These are phyloP conservation scores for Chydorus sphaericus DNA, from an alignment of 2,888 invertebrate genomes.

Conservation along the genomic window DNA sequence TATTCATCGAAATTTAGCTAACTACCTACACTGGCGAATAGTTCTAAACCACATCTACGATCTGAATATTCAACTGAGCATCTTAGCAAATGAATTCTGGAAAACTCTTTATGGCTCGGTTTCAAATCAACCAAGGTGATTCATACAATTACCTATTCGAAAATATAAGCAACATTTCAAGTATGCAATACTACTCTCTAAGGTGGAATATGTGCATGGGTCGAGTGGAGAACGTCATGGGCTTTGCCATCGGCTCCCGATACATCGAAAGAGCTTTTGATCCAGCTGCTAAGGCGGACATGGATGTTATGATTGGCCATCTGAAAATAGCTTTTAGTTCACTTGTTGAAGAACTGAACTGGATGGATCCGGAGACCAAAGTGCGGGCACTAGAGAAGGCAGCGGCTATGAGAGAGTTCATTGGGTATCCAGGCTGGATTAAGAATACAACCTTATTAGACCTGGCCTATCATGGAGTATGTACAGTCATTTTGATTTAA, in stretches of 20 bases:
- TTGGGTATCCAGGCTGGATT: constrained; percentile 29
- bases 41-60: constrained; percentile 17
- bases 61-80: constrained; percentile 19
- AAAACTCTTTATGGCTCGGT: constrained; percentile 19
- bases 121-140: constrained; percentile 18
- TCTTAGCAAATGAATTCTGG: constrained; percentile 20
- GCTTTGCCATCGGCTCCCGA: constrained; percentile 20
- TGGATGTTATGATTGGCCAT: constrained; percentile 8
- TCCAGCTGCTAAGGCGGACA: constrained; percentile 19
- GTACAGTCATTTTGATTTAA: too few species aligned
- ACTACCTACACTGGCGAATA: constrained; percentile 60
- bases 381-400: constrained; percentile 27
- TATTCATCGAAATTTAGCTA: too few species aligned
- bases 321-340: constrained; percentile 13
- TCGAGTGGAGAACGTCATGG: constrained; percentile 19
- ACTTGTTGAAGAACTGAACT: constrained; percentile 20
- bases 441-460: constrained; percentile 26
- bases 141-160: not conserved
- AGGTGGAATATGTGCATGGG: constrained; percentile 21
- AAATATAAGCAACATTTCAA: not conserved
- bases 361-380: constrained; percentile 28
- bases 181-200: not conserved
- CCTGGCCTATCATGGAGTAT: constrained; percentile 20
- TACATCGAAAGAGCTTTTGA: constrained; percentile 21
- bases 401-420: constrained; percentile 25